phyloP scores from a whole-genome alignment of 2,113 vertebrate species.

The Rostratula benghalensis region DNA sequence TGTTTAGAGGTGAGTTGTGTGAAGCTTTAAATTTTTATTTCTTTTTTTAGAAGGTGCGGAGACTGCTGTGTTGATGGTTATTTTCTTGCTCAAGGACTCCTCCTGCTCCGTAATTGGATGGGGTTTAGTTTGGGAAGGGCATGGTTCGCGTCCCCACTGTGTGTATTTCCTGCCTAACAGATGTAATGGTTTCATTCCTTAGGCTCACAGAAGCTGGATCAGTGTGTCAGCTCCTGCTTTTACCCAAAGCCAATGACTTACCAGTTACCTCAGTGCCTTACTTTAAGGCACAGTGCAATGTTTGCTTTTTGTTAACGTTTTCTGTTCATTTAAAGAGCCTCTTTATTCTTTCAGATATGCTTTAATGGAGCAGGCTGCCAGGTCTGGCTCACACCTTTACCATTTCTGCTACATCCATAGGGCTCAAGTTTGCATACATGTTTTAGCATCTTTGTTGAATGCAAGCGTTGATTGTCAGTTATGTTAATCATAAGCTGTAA shows the following conservation, averaged over 20 bases:
- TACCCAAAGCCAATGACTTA: background rate
- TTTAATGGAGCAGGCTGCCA: conserved; percentile 19
- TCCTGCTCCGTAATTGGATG: background rate
- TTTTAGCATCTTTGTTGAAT: conserved; percentile 56
- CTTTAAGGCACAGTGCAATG: background rate
- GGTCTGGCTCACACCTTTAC: conserved; percentile 58
- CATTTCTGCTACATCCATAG: conserved; percentile 28
- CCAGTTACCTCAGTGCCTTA: background rate
- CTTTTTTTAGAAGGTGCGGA: background rate
- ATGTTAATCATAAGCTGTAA: conserved; percentile 29
- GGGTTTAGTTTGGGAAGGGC: background rate
- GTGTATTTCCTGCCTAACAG: background rate
- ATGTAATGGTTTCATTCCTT: background rate
- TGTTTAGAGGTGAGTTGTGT: background rate
- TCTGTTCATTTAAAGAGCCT: conserved; percentile 25
- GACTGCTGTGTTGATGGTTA: background rate
- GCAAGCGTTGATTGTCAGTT: conserved; percentile 36
- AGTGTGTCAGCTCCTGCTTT: background rate
- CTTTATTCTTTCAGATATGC: conserved; percentile 41
- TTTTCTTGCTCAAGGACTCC: background rate
- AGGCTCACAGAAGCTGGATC: background rate
- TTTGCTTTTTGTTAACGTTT: background rate
- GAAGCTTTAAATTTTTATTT: background rate
- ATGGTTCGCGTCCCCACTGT: background rate
- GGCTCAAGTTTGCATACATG: conserved; percentile 8